A percentile compares a stretch with the other conserved stretches of the same genome.
These are phyloP conservation scores for Semibalanus balanoides DNA, from an alignment of 1,140 invertebrate species.

Conservation along the genomic window DNA sequence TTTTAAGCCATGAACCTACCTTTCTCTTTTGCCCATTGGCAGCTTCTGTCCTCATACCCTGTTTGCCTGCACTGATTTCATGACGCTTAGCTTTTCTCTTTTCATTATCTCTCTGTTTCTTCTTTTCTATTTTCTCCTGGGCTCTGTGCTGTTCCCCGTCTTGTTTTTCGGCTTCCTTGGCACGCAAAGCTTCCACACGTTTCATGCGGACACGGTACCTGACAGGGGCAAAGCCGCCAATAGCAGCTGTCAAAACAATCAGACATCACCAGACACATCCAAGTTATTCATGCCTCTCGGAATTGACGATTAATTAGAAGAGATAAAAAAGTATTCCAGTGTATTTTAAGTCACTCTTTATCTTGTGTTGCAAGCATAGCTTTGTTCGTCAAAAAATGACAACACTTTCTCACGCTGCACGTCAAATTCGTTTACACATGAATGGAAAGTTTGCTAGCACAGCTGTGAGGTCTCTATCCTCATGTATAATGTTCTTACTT, in stretches of 20 bases:
- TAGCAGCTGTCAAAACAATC: no score
- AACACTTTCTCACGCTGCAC: no score
- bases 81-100: background rate
- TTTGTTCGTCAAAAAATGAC: no score
- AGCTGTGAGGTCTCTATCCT: no score
- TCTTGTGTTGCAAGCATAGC: no score
- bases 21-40: background rate
- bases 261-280: no score
- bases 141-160: background rate
- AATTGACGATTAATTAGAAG: no score
- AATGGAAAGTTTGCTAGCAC: no score
- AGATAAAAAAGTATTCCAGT: no score
- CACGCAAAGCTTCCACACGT: background rate
- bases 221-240: background rate
- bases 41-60: background rate
- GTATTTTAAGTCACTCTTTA: no score
- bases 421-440: no score
- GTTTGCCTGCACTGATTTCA: background rate
- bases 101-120: background rate
- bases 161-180: background rate
- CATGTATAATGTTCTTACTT: background rate
- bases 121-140: background rate
- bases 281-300: no score
- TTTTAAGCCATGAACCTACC: background rate
- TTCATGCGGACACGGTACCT: conserved; percentile 3